Evolutionary conservation across 2,888 invertebrate genomes (phyloP), one percentile per base, ranked within the genome.

Genomic region (Carterocephalus palaemon): DNA sequence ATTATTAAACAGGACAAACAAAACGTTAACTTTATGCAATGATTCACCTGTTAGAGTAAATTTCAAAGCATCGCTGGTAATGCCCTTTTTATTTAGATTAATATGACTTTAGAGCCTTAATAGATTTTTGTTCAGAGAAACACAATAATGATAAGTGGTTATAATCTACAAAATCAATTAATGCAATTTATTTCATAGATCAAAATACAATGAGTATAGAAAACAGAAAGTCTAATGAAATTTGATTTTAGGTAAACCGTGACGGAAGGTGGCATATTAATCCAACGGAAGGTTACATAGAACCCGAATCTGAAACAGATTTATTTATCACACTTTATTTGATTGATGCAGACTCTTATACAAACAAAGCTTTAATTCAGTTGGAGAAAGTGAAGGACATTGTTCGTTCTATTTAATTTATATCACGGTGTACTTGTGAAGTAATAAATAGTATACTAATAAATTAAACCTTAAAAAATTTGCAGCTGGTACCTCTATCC

Each of bases 1-100:
- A 34, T 78, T 93, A 15, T 73, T 93, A 12, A 75, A 74, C 7
- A 80, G 73, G 46, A 74, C 75, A 19, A 75, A 82, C 1, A 87
- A 89, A 72, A 62, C 59, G 1, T 65, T 93, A 1, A 81, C 76
- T 0, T 64, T 93, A 0, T 87, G 86, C 43, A 94, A 92, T 59
- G 92, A 93, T 63, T 92, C 93, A 0, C 92, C 93, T 1, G 91
- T 93, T 24, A 66, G 82, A 32, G 92, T 93, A 0, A 67, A 84
- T 52, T 90, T 88, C 56, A 85, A 71, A 38, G 79, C 87, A 1
- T 68, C 73, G 29, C 67, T 90, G 82, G 89, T 89, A 63, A 68
- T 78, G 31, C 19, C 1, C 10, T 8, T 10, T 20, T 5, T 26
- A 10, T 24, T 26, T 28, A 12, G 6, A n/a, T n/a, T n/a, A n/a